phyloP scores from a whole-genome alignment of 2,888 invertebrate genomes.

The Lobophora halterata region DNA sequence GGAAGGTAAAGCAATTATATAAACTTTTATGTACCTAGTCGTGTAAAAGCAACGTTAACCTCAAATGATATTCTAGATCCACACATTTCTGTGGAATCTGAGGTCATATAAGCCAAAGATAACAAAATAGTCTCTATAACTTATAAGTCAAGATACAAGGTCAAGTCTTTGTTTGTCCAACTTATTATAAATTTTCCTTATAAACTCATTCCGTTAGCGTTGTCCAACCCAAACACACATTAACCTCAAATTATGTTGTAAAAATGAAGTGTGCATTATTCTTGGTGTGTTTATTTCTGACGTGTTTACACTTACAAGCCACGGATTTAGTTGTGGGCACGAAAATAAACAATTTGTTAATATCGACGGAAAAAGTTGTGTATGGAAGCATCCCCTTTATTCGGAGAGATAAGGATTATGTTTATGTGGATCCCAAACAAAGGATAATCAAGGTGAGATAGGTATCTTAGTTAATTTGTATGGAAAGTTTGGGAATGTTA shows the following conservation, averaged over 20 bases:
- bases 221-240: constrained; percentile 38
- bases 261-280: constrained; percentile 52
- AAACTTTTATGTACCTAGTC: too few relatives aligned
- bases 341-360: constrained; percentile 61
- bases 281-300: constrained; percentile 42
- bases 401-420: constrained; percentile 63
- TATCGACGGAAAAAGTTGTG: constrained; percentile 63
- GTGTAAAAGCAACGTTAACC: too few relatives aligned
- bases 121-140: constrained; percentile 2
- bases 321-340: constrained; percentile 62
- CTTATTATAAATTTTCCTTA: constrained; percentile 50
- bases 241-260: constrained; percentile 38
- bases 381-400: constrained; percentile 51
- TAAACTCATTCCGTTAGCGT: constrained; percentile 34
- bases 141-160: constrained; percentile 40
- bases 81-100: too few relatives aligned
- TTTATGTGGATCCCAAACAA: constrained; percentile 57
- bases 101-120: constrained; percentile 6
- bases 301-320: constrained; percentile 50
- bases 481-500: too few relatives aligned
- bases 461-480: background rate
- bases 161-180: constrained; percentile 45
- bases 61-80: too few relatives aligned
- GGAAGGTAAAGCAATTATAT: too few relatives aligned
- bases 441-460: constrained; percentile 62